Percentiles rank a stretch among this genome's conserved stretches.
Evolutionary conservation across 2,888 invertebrate species (phyloP).

Genomic region (Hypolimnas misippus): DNA sequence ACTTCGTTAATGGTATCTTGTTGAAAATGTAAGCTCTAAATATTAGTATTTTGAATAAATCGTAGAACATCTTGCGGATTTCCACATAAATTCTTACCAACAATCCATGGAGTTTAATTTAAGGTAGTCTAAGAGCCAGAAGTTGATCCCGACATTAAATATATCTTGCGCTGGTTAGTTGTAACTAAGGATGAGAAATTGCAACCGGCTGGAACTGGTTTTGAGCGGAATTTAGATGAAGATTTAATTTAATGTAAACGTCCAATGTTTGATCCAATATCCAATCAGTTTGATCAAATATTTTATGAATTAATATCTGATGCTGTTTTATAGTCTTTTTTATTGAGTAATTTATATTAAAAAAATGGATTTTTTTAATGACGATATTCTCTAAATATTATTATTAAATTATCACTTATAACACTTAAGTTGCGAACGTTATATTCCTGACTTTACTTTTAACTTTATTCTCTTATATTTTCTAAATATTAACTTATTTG

Average conservation of each 20-base stretch:
- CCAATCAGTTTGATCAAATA: neutral
- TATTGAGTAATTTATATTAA: too few relatives aligned
- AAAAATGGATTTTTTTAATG: too few relatives aligned
- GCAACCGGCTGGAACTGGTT: conserved; percentile 9
- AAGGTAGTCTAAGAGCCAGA: conserved; percentile 29
- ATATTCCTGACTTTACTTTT: neutral
- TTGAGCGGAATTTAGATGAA: conserved; percentile 14
- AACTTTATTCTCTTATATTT: neutral
- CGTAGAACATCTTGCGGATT: conserved; percentile 10
- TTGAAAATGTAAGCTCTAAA: neutral
- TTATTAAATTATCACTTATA: too few relatives aligned
- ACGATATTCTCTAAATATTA: too few relatives aligned
- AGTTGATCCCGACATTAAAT: conserved; percentile 40
- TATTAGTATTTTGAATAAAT: conserved; percentile 8
- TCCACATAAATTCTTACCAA: conserved; percentile 23
- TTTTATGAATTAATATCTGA: too few relatives aligned
- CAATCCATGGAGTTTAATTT: conserved; percentile 20
- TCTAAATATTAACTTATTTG: neutral
- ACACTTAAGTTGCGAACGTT: too few relatives aligned
- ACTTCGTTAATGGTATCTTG: neutral
- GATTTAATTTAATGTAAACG: conserved; percentile 9
- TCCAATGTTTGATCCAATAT: too few relatives aligned
- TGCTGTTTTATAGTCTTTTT: too few relatives aligned
- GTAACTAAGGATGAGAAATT: conserved; percentile 38
- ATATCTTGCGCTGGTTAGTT: conserved; percentile 37